Conservation (phyloP, 2,113 vertebrate species). For the Callionymus lyra region DNA sequence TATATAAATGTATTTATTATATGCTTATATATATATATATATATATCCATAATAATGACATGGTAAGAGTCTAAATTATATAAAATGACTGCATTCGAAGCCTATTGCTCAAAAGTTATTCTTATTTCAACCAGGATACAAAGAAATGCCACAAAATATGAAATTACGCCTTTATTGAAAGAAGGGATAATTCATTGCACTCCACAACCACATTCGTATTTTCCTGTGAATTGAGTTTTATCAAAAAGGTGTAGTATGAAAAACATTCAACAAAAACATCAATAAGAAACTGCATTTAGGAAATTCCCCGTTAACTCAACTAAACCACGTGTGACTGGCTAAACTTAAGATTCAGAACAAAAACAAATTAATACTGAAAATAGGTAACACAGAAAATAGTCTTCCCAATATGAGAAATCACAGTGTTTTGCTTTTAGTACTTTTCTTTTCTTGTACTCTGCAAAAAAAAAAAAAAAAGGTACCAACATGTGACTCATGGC, state of each 20-base stretch:
- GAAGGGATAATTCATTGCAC: constrained; percentile 48
- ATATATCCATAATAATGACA: too few relatives aligned
- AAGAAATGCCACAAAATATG: too few relatives aligned
- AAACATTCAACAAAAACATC: constrained; percentile 58
- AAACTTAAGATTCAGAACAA: constrained; percentile 49
- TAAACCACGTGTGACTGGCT: constrained; percentile 43
- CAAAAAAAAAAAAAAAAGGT: constrained; percentile 65
- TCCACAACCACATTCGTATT: constrained; percentile 48
- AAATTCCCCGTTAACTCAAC: constrained; percentile 47
- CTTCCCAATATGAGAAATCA: constrained; percentile 80
- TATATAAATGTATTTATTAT: too few relatives aligned
- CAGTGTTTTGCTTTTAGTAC: constrained; percentile 63
- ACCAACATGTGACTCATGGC: constrained; percentile 68
- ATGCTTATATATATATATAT: too few relatives aligned
- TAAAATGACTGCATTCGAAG: too few relatives aligned
- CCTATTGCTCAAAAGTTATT: too few relatives aligned
- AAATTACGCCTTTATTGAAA: too few relatives aligned
- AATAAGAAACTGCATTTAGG: constrained; percentile 53
- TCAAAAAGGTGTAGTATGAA: constrained; percentile 62
- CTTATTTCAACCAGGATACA: too few relatives aligned
- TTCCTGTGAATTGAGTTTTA: constrained; percentile 52
- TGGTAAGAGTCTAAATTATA: too few relatives aligned
- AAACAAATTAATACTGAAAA: constrained; percentile 71
- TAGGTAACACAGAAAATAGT: constrained; percentile 55
- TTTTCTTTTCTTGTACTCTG: constrained; percentile 60